Base-by-base conservation (phyloP, 2,888 invertebrate species). In the Synanthedon formicaeformis region DNA sequence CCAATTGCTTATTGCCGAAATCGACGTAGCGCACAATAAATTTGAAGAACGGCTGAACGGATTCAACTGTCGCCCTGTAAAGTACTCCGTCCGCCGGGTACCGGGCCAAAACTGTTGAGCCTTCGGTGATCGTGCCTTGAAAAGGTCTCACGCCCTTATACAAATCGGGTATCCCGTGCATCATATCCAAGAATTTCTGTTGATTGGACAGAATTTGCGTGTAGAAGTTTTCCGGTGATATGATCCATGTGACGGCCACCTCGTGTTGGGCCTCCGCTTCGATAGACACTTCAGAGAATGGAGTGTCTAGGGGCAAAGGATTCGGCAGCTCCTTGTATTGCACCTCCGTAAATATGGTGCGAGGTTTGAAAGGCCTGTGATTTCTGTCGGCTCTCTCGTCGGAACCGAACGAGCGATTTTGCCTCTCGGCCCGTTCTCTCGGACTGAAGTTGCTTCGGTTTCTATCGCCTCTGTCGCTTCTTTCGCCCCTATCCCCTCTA, bases 21-120 rank as follows among this genome's bases (percentile, higher is more conserved):
- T 95, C 95, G 1, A 95, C 88, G 66, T 92, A 94, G 27, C 90
- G 88, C 0, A 95, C 92, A 54, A 91, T 89, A 70, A 90, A 91
- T 61, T 90, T 90, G 1, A 89, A 87, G 48, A 86, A 75, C 57
- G 89, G 88, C 55, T 90, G 89, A 49, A 88, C 84, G 3, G 90
- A 87, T 1, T 91, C 69, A 0, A 94, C 81, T 41, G 90, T 89
- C 0, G 93, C 94, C 51, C 95, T 84, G 69, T 94, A 93, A 14
- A 94, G 72, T 2, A 91, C 91, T 11, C 90, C 89, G 64, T 95
- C 94, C 49, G 91, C 91, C 0, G 91, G 90, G 64, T 92, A 94
- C 10, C 91, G 82, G 0, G 93, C 94, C 48, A 95, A 80, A 0
- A 93, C 91, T 0, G 92, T 89, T 1, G 90, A 88, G 0, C 92